Evolutionary conservation across 2,113 vertebrate genomes (phyloP).

Genomic region (Callocephalon fimbriatum): DNA sequence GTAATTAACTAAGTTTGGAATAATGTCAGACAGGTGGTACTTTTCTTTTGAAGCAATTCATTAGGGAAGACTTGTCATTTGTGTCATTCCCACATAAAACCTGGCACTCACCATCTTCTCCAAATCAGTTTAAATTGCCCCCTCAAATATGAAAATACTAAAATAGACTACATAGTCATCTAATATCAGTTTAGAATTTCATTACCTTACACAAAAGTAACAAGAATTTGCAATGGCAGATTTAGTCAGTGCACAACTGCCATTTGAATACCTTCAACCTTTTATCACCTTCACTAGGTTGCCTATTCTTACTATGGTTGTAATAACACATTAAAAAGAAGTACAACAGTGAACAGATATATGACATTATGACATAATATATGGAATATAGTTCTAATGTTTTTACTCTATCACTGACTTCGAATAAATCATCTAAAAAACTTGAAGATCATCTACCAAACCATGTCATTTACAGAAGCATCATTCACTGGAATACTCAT

Average conservation of each 20-base stretch:
- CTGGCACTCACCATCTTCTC: not conserved
- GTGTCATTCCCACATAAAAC: conserved; percentile 25
- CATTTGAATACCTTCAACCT: not conserved
- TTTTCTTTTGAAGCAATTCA: conserved; percentile 47
- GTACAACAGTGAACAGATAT: not conserved
- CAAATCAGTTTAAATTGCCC: not conserved
- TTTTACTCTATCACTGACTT: not conserved
- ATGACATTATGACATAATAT: not conserved
- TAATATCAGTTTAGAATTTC: not conserved
- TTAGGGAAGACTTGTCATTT: conserved; percentile 31
- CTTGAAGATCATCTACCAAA: not conserved
- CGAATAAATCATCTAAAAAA: not conserved
- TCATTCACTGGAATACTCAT: not conserved
- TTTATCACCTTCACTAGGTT: not conserved
- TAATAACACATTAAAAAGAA: not conserved
- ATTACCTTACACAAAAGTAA: not conserved
- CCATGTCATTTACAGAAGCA: not conserved
- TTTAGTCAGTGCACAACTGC: not conserved
- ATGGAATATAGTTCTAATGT: not conserved
- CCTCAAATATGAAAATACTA: not conserved
- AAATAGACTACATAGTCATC: not conserved
- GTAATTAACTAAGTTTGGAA: conserved; percentile 41
- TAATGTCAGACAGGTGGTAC: conserved; percentile 47
- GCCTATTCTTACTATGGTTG: not conserved
- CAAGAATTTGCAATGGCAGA: not conserved